Conservation (phyloP, 2,113 vertebrate species). For the Vidua chalybeata region DNA sequence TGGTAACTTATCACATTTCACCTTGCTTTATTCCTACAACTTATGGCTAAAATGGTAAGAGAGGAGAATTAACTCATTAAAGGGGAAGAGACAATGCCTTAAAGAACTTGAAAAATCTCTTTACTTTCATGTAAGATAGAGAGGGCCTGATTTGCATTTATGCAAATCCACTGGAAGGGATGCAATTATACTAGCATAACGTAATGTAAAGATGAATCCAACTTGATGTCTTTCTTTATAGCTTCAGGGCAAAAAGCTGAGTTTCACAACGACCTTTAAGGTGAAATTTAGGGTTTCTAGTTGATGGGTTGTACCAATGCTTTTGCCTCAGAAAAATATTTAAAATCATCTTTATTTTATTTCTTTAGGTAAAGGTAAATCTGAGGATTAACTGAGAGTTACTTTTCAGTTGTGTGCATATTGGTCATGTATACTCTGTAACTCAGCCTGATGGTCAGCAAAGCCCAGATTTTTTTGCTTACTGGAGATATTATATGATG, state of each 20-base stretch:
- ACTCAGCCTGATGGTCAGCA: neutral
- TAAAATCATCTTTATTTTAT: neutral
- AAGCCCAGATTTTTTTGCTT: neutral
- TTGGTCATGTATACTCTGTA: neutral
- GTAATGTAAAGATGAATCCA: slow-evolving; percentile 26
- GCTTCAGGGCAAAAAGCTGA: neutral
- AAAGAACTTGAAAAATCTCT: slow-evolving; percentile 26
- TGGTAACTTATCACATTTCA: neutral
- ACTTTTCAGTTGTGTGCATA: neutral
- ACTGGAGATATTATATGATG: neutral
- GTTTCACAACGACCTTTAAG: slow-evolving; percentile 5
- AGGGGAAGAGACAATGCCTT: neutral
- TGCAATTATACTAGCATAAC: slow-evolving; percentile 13
- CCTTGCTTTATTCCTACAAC: neutral
- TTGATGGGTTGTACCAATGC: neutral
- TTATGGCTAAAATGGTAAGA: slow-evolving; percentile 2
- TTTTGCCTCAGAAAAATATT: neutral
- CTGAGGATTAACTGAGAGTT: neutral
- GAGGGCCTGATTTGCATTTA: slow-evolving; percentile 39
- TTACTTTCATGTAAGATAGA: neutral
- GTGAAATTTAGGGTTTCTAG: neutral
- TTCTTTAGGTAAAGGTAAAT: neutral
- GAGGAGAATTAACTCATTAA: slow-evolving; percentile 34
- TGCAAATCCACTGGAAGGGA: slow-evolving; percentile 37
- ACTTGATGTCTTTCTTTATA: neutral